Conservation (phyloP, 1,140 invertebrate genomes). For the Drosophila cardini region DNA sequence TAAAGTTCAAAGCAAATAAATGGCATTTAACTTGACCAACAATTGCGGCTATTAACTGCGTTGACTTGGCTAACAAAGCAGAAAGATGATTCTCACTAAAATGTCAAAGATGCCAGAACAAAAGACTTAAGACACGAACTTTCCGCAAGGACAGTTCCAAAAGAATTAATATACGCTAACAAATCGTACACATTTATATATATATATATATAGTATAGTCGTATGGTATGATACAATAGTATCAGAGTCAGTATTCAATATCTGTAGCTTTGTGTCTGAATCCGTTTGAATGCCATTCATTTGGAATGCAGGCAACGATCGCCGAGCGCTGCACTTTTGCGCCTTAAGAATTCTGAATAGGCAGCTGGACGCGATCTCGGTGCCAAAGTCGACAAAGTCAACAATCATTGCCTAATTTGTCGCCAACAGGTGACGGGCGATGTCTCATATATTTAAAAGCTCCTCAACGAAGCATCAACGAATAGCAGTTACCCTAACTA, state of each 20-base stretch:
- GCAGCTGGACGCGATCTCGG: slow-evolving; percentile 1
- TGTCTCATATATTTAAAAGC: slow-evolving; percentile 21
- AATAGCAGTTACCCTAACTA: not conserved
- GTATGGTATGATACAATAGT: not conserved
- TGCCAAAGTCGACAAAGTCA: slow-evolving; percentile 12
- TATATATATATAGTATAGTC: not conserved
- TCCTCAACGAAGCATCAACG: not conserved
- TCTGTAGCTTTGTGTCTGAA: slow-evolving; percentile 7
- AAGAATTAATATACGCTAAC: slow-evolving; percentile 26
- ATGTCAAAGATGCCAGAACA: slow-evolving; percentile 52
- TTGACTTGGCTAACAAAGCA: slow-evolving; percentile 18
- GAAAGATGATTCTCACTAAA: slow-evolving; percentile 33
- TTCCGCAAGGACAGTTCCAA: slow-evolving; percentile 40
- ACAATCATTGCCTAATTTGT: slow-evolving; percentile 53
- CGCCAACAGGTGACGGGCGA: slow-evolving; percentile 44
- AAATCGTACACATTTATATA: slow-evolving; percentile 2
- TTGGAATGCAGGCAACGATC: slow-evolving; percentile 29
- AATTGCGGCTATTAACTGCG: slow-evolving; percentile 4
- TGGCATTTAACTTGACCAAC: slow-evolving; percentile 77
- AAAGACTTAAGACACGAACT: slow-evolving; percentile 75
- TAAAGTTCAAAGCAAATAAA: slow-evolving; percentile 74
- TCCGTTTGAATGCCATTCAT: slow-evolving; percentile 23
- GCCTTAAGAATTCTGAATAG: slow-evolving; percentile 21
- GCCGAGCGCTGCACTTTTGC: slow-evolving; percentile 3
- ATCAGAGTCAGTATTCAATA: slow-evolving; percentile 12